Conservation (phyloP, 2,113 vertebrate genomes). For the Ardeotis arabs region DNA sequence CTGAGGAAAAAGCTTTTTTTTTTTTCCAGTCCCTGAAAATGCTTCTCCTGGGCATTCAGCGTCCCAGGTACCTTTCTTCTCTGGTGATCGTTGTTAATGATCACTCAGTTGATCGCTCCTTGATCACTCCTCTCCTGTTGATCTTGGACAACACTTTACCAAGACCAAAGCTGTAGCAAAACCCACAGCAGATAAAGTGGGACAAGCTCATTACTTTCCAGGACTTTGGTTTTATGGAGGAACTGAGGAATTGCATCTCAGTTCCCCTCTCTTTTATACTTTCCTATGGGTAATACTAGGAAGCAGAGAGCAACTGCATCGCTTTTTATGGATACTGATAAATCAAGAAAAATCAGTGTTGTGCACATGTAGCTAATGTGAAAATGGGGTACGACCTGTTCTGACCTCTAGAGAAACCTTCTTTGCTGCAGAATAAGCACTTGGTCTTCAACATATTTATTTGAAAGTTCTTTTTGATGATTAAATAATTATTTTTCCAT, state of each 20-base stretch:
- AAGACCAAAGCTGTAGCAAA: background rate
- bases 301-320: background rate
- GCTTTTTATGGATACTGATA: background rate
- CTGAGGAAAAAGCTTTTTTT: background rate
- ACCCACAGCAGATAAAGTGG: background rate
- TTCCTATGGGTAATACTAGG: background rate
- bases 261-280: background rate
- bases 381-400: background rate
- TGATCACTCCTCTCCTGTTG: background rate
- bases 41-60: background rate
- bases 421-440: background rate
- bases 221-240: background rate
- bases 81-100: background rate
- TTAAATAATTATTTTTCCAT: background rate
- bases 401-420: background rate
- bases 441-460: background rate
- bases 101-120: too few species aligned
- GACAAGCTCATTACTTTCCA: background rate
- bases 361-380: background rate
- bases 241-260: background rate
- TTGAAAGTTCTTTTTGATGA: background rate
- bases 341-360: background rate
- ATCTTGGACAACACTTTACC: background rate
- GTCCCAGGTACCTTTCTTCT: background rate
- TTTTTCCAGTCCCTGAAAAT: background rate